Evolutionary conservation across 2,888 invertebrate species (phyloP), one percentile per base, ranked within the genome.

Genomic region (Polymixis lichenea): DNA sequence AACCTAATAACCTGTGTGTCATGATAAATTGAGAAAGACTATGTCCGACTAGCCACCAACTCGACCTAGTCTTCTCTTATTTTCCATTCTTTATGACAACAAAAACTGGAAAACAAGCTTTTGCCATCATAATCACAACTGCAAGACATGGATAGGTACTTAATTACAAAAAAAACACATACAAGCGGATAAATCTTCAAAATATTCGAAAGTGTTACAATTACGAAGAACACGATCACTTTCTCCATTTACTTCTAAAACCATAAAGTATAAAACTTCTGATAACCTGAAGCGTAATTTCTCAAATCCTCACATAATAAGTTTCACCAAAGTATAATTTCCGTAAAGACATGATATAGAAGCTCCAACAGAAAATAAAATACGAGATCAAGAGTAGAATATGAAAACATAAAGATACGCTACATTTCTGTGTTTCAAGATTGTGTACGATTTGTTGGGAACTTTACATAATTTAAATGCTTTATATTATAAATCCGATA

Each of bases 391-490:
- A 77, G 78, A 72, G 58, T 70, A 46, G 56, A 78, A 58, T 78
- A 80, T 75, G 65, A 68, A 76, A 80, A 72, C 80, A 68, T 69
- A 76, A 77, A 79, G 78, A 77, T 70, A 69, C 53, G 77, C 75
- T 67, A 75, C 53, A 78, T 80, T 78, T 84, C 61, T 74, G 71
- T 75, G 49, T 75, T 72, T 60, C 62, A 61, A 77, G 72, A 78
- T 78, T 83, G 77, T 61, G 66, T 75, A 75, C 76, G 74, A 77
- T 86, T 86, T 87, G 75, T 82, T 78, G 79, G 75, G 81, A 80
- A 88, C 77, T 82, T 84, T 84, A 85, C 77, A 81, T 84, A 83
- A 84, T 84, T 80, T 84, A 82, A 87, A 87, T 78, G 78, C 68
- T 83, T 79, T 83, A 86, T 79, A 75, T 85, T 79, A 79, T 61